Conservation (phyloP, 2,113 vertebrate genomes). For the Ptilonorhynchus violaceus region DNA sequence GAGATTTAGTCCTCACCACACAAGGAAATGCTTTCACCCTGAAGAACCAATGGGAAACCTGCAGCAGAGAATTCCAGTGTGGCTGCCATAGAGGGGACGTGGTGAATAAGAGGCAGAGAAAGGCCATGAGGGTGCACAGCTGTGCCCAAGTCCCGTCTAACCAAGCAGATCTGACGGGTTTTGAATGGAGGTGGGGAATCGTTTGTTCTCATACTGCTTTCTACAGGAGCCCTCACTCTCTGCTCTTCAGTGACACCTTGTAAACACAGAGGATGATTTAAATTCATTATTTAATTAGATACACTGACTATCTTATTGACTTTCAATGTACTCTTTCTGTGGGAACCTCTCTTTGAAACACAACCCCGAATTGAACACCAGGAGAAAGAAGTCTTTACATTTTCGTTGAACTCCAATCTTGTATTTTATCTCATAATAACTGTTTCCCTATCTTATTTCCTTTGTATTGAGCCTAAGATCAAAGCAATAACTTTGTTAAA, state of each 20-base stretch:
- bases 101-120: not conserved
- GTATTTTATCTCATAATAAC: not conserved
- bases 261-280: not conserved
- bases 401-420: not conserved
- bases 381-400: not conserved
- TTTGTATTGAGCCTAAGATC: not conserved
- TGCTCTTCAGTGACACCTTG: not conserved
- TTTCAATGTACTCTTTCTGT: not conserved
- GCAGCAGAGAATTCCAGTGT: not conserved
- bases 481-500: not conserved
- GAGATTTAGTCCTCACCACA: not conserved
- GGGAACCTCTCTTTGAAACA: not conserved
- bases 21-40: not conserved
- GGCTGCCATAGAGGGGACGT: not conserved
- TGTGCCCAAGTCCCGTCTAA: not conserved
- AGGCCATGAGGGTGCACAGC: not conserved
- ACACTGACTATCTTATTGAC: not conserved
- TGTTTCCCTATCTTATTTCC: not conserved
- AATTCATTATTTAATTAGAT: not conserved
- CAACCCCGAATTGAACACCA: not conserved
- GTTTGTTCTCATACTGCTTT: not conserved
- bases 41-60: not conserved
- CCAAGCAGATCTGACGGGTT: not conserved
- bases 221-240: not conserved
- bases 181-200: not conserved